Conservation (phyloP, 1,140 invertebrate genomes). For the Homarus americanus region DNA sequence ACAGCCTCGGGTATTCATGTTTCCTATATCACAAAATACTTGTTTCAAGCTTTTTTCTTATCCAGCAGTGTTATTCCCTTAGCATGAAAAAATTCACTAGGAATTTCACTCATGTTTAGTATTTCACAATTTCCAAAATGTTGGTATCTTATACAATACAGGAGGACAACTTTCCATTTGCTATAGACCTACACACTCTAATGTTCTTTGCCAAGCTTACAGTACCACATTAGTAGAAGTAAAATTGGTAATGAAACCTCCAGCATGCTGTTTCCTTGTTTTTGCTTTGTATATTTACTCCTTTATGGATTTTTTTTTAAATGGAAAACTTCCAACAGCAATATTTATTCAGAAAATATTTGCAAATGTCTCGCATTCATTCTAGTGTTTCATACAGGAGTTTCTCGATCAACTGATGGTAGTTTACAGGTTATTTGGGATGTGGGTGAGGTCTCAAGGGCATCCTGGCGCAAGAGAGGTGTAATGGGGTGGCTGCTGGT, state of each 20-base stretch:
- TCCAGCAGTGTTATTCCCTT: not conserved
- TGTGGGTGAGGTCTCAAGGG: constrained; percentile 36
- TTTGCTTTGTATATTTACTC: not conserved
- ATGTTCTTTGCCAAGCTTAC: not conserved
- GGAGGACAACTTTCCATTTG: too few species aligned
- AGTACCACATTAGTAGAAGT: not conserved
- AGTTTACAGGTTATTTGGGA: constrained; percentile 40
- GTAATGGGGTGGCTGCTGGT: constrained; percentile 32
- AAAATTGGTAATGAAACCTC: not conserved
- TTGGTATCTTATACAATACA: too few species aligned
- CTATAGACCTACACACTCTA: too few species aligned
- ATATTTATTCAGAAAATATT: not conserved
- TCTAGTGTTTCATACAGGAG: constrained; percentile 44
- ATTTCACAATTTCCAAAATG: too few species aligned
- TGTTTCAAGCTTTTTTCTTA: not conserved
- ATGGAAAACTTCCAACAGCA: not conserved
- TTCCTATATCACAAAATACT: not conserved
- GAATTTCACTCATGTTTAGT: not conserved
- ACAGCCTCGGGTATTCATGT: not conserved
- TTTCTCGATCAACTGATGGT: constrained; percentile 46
- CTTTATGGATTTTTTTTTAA: not conserved
- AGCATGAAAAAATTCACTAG: not conserved
- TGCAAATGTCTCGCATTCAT: not conserved
- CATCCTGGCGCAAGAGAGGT: constrained; percentile 46
- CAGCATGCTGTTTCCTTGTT: not conserved